These are phyloP conservation scores for Dermolepida albohirtum DNA, from an alignment of 2,888 invertebrate genomes.

Conservation along the genomic window DNA sequence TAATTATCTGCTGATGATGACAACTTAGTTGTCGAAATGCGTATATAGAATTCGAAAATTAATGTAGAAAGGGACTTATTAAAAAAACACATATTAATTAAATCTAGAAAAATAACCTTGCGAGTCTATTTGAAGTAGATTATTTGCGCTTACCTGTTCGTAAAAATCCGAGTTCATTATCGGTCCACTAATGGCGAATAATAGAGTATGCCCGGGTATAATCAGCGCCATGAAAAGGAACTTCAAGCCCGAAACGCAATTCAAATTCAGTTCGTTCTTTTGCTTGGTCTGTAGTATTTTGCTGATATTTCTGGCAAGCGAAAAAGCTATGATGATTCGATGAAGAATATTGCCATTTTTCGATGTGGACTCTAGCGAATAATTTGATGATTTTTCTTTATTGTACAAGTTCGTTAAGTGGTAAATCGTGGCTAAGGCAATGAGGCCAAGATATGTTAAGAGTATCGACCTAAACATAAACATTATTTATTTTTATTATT, in stretches of 20 bases:
- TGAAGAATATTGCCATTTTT: constrained; percentile 40
- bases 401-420: constrained; percentile 52
- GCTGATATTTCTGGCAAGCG: constrained; percentile 70
- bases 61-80: too few relatives aligned
- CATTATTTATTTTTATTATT: too few relatives aligned
- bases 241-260: constrained; percentile 71
- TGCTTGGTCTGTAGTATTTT: constrained; percentile 71
- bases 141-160: constrained; percentile 66
- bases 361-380: constrained; percentile 42
- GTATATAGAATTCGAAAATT: too few relatives aligned
- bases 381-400: constrained; percentile 49
- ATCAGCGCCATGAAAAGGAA: constrained; percentile 77
- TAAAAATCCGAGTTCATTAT: constrained; percentile 75
- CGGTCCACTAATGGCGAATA: constrained; percentile 77
- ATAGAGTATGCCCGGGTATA: constrained; percentile 74
- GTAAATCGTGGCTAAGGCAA: constrained; percentile 54
- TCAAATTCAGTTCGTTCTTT: constrained; percentile 71
- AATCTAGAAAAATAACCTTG: too few relatives aligned
- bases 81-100: too few relatives aligned
- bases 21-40: too few relatives aligned
- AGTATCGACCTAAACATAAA: constrained; percentile 52
- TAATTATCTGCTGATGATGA: too few relatives aligned
- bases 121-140: too few relatives aligned
- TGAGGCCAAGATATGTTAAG: constrained; percentile 53
- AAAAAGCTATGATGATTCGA: constrained; percentile 67